Conservation (phyloP, 1,140 invertebrate species). For the Calliphora vicina region DNA sequence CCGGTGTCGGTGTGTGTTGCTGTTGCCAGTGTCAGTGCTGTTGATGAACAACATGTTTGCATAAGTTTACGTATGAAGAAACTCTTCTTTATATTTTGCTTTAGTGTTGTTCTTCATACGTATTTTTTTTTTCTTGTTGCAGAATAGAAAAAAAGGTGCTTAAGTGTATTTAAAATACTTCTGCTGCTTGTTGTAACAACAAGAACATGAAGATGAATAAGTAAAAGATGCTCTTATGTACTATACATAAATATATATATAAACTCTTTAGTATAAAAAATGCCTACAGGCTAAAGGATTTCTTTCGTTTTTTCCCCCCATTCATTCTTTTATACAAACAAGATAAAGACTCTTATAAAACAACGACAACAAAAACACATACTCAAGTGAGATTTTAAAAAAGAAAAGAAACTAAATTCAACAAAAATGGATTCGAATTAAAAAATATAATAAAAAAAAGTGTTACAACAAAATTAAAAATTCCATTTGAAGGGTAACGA, state of each 20-base stretch:
- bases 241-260: too few species aligned
- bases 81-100: background rate
- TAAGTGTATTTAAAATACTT: slow-evolving; percentile 24
- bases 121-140: background rate
- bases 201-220: background rate
- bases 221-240: slow-evolving; percentile 27
- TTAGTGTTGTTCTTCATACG: background rate
- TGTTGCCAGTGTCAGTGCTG: background rate
- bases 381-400: background rate
- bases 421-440: background rate
- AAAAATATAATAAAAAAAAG: background rate
- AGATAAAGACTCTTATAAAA: background rate
- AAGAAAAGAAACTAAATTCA: background rate
- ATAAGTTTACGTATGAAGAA: background rate
- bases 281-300: slow-evolving; percentile 13
- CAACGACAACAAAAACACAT: background rate
- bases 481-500: background rate
- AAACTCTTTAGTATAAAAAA: slow-evolving; percentile 27
- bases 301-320: background rate
- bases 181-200: background rate
- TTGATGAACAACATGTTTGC: background rate
- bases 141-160: slow-evolving; percentile 9
- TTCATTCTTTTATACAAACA: background rate
- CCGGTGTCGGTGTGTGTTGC: background rate
- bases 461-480: background rate